Evolutionary conservation across 2,797 vertebrate genomes (phyloP), one percentile per base, ranked within the genome.

Genomic region (Meda fulgida): DNA sequence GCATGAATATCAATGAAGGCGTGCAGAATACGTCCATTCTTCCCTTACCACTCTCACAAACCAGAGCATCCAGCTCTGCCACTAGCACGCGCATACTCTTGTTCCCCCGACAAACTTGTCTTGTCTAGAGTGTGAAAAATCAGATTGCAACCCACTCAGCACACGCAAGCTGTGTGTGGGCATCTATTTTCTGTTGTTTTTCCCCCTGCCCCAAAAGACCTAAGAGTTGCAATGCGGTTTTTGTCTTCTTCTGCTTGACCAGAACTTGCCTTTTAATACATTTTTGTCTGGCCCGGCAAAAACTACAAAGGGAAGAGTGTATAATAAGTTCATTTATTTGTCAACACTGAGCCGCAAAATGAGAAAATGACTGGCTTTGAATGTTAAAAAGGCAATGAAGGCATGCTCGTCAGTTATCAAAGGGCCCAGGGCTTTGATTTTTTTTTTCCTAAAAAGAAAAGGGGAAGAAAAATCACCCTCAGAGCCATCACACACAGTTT

Each of bases 251-350:
- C 91, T 89, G 92, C 90, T 93, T 93, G 92, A 91, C 92, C 90
- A 86, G 86, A 93, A 91, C 90, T 89, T 63, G 90, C 89, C 93
- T 93, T 93, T 67, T 92, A 92, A 93, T 93, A 92, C 92, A 91
- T 91, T 88, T 87, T 83, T 89, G 77, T 87, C 90, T 94, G 93
- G 93, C 60, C 91, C 77, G 88, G 77, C 87, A 90, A 93, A 93
- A 93, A 92, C 87, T 21, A 89, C 90, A 81, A 93, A 93, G 91
- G 91, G 92, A 93, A 92, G 93, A 92, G 91, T 94, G 93, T 93
- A 93, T 94, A 94, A 94, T 93, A 93, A 95, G 93, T 94, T 94
- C 90, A 94, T 95, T 95, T 95, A 95, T 95, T 95, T 95, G 93
- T 95, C 93, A 94, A 94, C 93, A 94, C 90, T 90, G 90, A 92